phyloP scores from a whole-genome alignment of 1,140 invertebrate genomes.

The Cardiocondyla obscurior region DNA sequence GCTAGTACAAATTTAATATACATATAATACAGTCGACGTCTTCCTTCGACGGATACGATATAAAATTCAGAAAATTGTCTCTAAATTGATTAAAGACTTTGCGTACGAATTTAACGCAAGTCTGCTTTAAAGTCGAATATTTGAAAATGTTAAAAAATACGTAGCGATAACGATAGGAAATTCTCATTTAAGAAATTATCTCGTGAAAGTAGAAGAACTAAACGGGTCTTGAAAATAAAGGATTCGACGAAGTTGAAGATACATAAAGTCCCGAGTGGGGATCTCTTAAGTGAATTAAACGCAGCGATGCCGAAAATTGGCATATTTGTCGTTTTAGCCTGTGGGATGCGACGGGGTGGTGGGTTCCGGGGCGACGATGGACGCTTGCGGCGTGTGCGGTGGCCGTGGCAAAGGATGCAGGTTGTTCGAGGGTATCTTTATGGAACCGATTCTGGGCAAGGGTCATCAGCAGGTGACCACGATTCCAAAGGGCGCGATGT shows the following conservation, averaged over 20 bases:
- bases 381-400: constrained; percentile 87
- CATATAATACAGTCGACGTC: background rate
- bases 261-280: background rate
- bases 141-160: too few species aligned
- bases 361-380: constrained; percentile 85
- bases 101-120: background rate
- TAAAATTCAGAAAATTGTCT: background rate
- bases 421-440: constrained; percentile 90
- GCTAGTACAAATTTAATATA: background rate
- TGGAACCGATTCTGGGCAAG: constrained; percentile 89
- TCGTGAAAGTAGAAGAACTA: background rate
- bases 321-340: constrained; percentile 77
- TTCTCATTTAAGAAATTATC: too few species aligned
- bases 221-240: background rate
- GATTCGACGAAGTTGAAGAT: background rate
- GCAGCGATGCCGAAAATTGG: background rate
- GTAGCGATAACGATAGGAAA: too few species aligned
- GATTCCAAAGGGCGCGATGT: constrained; percentile 94
- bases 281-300: background rate
- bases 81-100: background rate
- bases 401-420: constrained; percentile 85
- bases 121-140: too few species aligned
- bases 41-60: background rate
- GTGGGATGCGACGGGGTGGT: constrained; percentile 90
- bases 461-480: constrained; percentile 95